These are phyloP conservation scores for Drosophila takahashii DNA, from an alignment of 1,140 invertebrate genomes.

Conservation along the genomic window DNA sequence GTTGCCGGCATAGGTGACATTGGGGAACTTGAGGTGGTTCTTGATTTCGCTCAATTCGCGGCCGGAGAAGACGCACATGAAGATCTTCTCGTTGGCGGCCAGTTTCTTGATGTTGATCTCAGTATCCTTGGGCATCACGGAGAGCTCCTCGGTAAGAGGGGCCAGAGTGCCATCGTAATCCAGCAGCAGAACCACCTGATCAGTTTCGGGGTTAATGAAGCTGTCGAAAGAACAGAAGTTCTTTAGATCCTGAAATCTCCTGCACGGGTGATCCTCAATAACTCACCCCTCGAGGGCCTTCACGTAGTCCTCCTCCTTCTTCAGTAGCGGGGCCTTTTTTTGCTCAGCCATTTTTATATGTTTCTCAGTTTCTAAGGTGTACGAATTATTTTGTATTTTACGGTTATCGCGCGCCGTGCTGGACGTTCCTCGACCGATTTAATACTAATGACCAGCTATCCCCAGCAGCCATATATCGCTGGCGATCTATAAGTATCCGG, in stretches of 20 bases:
- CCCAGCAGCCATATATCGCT: conserved; percentile 50
- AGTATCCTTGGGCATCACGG: conserved; percentile 92
- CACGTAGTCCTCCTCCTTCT: conserved; percentile 80
- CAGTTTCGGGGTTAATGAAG: conserved; percentile 78
- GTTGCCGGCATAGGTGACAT: conserved; percentile 96
- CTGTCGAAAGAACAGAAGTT: conserved; percentile 20
- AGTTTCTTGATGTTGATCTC: conserved; percentile 93
- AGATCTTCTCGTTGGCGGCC: conserved; percentile 93
- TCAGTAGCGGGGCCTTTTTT: conserved; percentile 82
- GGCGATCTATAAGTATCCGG: conserved; percentile 52
- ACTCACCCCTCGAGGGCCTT: conserved; percentile 82
- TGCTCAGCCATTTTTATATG: conserved; percentile 76
- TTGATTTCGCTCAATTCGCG: conserved; percentile 94
- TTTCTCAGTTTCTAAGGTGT: conserved; percentile 15
- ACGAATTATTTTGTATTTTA: conserved; percentile 57
- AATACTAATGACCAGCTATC: conserved; percentile 74
- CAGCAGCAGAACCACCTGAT: conserved; percentile 89
- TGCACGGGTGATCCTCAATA: not conserved
- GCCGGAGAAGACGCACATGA: conserved; percentile 94
- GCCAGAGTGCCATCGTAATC: conserved; percentile 96
- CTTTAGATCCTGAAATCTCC: conserved; percentile 9
- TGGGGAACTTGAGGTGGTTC: conserved; percentile 94
- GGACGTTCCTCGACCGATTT: conserved; percentile 82
- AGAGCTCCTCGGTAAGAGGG: conserved; percentile 94
- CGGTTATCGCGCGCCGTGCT: conserved; percentile 79